phyloP scores from a whole-genome alignment of 2,113 vertebrate genomes.

The Egretta garzetta region DNA sequence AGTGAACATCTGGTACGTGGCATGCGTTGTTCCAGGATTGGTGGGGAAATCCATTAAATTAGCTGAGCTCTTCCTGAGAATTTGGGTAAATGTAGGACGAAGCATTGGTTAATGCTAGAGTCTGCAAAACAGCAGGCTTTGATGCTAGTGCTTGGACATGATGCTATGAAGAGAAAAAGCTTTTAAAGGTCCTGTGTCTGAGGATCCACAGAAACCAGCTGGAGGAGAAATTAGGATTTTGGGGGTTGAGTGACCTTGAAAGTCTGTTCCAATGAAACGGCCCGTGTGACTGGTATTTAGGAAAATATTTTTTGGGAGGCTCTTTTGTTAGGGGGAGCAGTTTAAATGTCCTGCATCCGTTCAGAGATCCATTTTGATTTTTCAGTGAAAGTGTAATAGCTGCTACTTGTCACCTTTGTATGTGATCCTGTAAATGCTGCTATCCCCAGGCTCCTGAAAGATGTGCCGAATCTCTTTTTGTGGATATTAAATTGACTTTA shows the following conservation, averaged over 20 bases:
- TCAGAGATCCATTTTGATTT: neutral
- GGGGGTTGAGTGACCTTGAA: conserved; percentile 36
- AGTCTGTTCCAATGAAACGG: neutral
- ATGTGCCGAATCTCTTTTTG: neutral
- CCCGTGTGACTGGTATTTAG: neutral
- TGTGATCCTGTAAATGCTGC: neutral
- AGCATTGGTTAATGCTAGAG: neutral
- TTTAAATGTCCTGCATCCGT: neutral
- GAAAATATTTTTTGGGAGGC: neutral
- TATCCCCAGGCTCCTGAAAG: neutral
- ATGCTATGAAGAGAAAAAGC: neutral
- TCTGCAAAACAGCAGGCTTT: neutral
- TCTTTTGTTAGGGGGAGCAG: neutral
- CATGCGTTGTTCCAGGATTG: neutral
- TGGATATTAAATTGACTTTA: neutral
- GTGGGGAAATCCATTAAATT: neutral
- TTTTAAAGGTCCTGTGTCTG: neutral
- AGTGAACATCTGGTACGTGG: neutral
- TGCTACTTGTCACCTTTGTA: neutral
- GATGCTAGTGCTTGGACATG: neutral
- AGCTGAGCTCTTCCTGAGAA: neutral
- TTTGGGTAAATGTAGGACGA: neutral
- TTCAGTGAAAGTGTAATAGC: neutral
- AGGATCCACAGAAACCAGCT: neutral
- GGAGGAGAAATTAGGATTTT: neutral